These are phyloP conservation scores for Habropoda laboriosa DNA, from an alignment of 1,140 invertebrate species.

Conservation along the genomic window DNA sequence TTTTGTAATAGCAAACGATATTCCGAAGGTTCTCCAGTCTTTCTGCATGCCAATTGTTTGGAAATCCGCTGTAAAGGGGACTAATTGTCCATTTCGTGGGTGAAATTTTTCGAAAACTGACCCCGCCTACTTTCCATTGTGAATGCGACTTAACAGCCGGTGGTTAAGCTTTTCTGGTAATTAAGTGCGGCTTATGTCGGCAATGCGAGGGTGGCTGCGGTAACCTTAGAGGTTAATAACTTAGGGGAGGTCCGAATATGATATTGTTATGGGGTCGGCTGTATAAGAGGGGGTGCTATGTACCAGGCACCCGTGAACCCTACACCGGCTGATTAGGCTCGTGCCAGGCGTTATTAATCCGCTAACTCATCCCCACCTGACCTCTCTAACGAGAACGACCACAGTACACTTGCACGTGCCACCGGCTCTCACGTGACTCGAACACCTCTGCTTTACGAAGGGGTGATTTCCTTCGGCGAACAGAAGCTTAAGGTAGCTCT, in stretches of 20 bases:
- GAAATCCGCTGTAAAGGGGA: background rate
- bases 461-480: constrained; percentile 2
- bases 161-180: constrained; percentile 74
- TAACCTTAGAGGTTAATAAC: constrained; percentile 81
- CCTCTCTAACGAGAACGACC: constrained; percentile 68
- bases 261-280: constrained; percentile 78
- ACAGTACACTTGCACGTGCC: constrained; percentile 59
- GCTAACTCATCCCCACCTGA: constrained; percentile 72
- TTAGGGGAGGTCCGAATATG: constrained; percentile 76
- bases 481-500: too few species aligned
- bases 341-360: constrained; percentile 81
- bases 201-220: constrained; percentile 69
- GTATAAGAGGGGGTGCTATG: constrained; percentile 53
- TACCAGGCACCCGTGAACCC: constrained; percentile 74
- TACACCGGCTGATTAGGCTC: constrained; percentile 79
- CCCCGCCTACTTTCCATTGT: constrained; percentile 15
- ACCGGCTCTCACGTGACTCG: constrained; percentile 55
- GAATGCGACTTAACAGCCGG: constrained; percentile 53
- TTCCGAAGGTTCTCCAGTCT: background rate
- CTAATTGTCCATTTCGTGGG: background rate
- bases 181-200: constrained; percentile 72
- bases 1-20: background rate
- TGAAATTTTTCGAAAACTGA: constrained; percentile 1
- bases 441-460: background rate
- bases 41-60: background rate